Conservation (phyloP, 2,113 vertebrate species). For the Callipepla californica region DNA sequence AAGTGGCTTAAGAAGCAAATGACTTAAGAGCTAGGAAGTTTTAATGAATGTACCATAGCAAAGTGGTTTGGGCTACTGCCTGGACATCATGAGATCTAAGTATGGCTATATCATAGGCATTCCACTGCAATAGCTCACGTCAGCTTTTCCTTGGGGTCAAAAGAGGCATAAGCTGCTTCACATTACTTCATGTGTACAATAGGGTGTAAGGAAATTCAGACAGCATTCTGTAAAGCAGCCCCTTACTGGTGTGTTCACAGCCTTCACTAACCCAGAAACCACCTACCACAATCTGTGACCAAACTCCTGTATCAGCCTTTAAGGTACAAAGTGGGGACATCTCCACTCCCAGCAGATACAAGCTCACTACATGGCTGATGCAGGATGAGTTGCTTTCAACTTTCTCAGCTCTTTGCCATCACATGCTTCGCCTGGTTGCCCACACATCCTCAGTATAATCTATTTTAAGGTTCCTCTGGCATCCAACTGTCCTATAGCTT, state of each 20-base stretch:
- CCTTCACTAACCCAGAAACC: neutral
- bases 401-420: neutral
- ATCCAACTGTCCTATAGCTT: neutral
- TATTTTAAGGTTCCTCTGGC: neutral
- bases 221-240: neutral
- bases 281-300: neutral
- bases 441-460: neutral
- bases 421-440: neutral
- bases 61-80: neutral
- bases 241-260: neutral
- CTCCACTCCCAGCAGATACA: neutral
- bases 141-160: constrained; percentile 25
- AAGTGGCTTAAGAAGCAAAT: neutral
- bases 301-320: neutral
- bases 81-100: neutral
- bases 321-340: neutral
- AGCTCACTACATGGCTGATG: neutral
- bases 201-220: neutral
- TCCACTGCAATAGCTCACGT: neutral
- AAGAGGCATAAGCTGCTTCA: constrained; percentile 23
- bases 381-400: neutral
- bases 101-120: neutral
- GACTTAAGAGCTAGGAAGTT: neutral
- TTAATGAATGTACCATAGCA: neutral
- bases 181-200: neutral